Evolutionary conservation across 2,888 invertebrate genomes (phyloP), one percentile per base, ranked within the genome.

Genomic region (Azorinus chamasolen): DNA sequence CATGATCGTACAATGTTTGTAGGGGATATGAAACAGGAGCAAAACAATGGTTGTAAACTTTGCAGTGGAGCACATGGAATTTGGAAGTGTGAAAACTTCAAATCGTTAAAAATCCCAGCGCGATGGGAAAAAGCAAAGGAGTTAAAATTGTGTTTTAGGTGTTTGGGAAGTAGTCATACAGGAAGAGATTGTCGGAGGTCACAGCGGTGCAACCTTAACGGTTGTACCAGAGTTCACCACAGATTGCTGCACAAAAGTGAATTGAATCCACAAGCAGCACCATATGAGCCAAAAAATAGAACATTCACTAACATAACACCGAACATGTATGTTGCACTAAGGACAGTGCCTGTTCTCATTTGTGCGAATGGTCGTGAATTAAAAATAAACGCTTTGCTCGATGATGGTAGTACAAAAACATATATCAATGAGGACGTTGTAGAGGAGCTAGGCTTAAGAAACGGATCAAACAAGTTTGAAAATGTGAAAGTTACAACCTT

Each of bases 401-500:
- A 71, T 64, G 83, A 83, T 65, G 83, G 69, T 1, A 83, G 79
- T 32, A 80, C 79, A 12, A 66, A 70, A 39, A 78, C 80, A 18
- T 80, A 79, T 51, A 41, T 80, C 3, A 78, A 80, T 57, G 27
- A 45, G 2, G 74, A 77, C 45, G 66, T 74, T n/a, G 75, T 69
- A 2, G 41, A 70, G 8, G 72, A 80, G 41, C 51, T 69, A 77
- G 71, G 3, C 41, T 80, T 2, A 27, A 46, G 4, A 73, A n/a
- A 22, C 32, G 57, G 55, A n/a, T 41, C 10, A 37, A 69, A 48
- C 16, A 57, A 39, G 69, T 69, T 4, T 24, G 69, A 69, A 0
- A 69, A 59, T 64, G 69, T 64, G 5, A n/a, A n/a, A n/a, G n/a
- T n/a, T n/a, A n/a, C n/a, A n/a, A n/a, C n/a, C n/a, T 53, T 69